Evolutionary conservation across 2,888 invertebrate genomes (phyloP).

Genomic region (Rhagonycha lutea): DNA sequence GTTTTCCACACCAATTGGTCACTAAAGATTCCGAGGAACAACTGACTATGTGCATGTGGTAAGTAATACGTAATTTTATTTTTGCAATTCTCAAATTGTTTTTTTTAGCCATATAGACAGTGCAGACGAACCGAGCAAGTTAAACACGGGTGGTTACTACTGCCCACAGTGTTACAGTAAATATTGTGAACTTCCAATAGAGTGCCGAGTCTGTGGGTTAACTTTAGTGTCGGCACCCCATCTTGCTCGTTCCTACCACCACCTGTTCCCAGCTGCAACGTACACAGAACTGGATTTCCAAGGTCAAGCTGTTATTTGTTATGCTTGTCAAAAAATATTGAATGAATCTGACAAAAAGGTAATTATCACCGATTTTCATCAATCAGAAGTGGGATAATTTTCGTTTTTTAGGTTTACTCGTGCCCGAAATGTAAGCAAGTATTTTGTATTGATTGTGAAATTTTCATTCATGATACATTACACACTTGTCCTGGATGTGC

Average conservation of each 20-base stretch:
- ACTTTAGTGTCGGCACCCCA: constrained; percentile 98
- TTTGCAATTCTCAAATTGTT: background rate
- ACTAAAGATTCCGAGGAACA: constrained; percentile 64
- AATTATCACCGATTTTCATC: constrained; percentile 40
- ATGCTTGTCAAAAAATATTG: constrained; percentile 75
- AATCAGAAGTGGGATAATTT: background rate
- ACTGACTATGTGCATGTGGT: constrained; percentile 93
- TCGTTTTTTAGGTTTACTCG: constrained; percentile 69
- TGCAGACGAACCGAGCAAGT: constrained; percentile 67
- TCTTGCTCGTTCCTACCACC: constrained; percentile 95
- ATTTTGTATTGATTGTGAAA: constrained; percentile 95
- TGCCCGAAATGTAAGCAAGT: constrained; percentile 79
- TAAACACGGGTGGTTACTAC: constrained; percentile 78
- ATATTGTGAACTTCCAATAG: constrained; percentile 97
- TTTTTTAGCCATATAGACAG: constrained; percentile 80
- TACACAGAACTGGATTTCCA: constrained; percentile 75
- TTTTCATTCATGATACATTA: constrained; percentile 89
- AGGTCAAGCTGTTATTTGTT: constrained; percentile 65
- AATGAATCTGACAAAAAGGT: constrained; percentile 74
- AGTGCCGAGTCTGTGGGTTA: constrained; percentile 93
- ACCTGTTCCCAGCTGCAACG: constrained; percentile 89
- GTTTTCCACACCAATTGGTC: constrained; percentile 82
- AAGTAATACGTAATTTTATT: constrained; percentile 41
- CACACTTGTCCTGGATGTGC: constrained; percentile 98
- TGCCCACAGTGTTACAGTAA: constrained; percentile 97